Percentiles rank a stretch among this genome's conserved stretches.
These are phyloP conservation scores for Invenusta paracnida DNA, from an alignment of 2,888 invertebrate species.

Conservation along the genomic window DNA sequence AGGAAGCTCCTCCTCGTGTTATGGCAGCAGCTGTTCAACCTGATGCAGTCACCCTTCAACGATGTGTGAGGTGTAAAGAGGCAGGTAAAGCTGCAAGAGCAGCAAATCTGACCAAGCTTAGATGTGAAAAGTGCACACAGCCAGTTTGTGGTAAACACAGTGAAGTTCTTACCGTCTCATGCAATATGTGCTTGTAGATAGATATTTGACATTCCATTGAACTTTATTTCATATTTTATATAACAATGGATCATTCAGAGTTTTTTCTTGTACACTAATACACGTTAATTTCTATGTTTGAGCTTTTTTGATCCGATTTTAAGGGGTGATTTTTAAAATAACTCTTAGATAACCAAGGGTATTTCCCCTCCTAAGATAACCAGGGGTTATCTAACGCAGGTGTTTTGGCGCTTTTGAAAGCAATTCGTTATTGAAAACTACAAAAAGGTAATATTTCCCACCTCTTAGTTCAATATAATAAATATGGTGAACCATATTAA, in stretches of 20 bases:
- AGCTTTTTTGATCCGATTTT: neutral
- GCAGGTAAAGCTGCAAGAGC: conserved; percentile 27
- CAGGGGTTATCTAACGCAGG: too few relatives aligned
- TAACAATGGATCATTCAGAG: neutral
- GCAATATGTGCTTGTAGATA: neutral
- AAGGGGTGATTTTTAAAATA: conserved; percentile 5
- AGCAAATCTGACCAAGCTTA: neutral
- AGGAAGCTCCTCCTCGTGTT: neutral
- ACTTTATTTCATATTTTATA: conserved; percentile 5
- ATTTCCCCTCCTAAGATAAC: too few relatives aligned
- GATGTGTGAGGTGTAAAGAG: conserved; percentile 24
- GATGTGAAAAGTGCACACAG: neutral
- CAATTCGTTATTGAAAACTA: too few relatives aligned
- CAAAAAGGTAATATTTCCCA: too few relatives aligned
- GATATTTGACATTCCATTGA: neutral
- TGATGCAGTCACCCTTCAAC: neutral
- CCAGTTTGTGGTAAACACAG: conserved; percentile 24
- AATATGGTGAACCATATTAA: too few relatives aligned
- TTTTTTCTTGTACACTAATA: neutral
- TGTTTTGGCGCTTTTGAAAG: too few relatives aligned
- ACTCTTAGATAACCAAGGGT: neutral
- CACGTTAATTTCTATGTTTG: neutral
- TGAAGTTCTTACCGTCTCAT: conserved; percentile 11
- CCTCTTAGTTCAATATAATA: too few relatives aligned
- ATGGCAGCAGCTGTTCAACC: conserved; percentile 15